Evolutionary conservation across 1,140 invertebrate genomes (phyloP).

Genomic region (Eriocheir sinensis): DNA sequence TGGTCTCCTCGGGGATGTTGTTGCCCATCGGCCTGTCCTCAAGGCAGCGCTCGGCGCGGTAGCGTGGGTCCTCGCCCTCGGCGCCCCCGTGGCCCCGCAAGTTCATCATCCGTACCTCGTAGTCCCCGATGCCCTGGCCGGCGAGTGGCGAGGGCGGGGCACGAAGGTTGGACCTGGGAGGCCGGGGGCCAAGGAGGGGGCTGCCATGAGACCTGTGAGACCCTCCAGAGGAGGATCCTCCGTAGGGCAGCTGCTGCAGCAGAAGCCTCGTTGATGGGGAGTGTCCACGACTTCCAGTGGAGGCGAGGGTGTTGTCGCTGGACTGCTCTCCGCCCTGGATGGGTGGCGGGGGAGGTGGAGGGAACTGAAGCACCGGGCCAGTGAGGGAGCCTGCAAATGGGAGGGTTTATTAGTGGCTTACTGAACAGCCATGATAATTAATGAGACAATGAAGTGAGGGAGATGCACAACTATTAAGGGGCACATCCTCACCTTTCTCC

Average conservation of each 20-base stretch:
- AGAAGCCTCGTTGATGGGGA: slow-evolving; percentile 58
- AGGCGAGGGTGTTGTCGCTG: slow-evolving; percentile 77
- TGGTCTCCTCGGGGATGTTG: slow-evolving; percentile 66
- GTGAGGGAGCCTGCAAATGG: slow-evolving; percentile 62
- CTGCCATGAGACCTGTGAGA: slow-evolving; percentile 72
- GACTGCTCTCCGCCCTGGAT: slow-evolving; percentile 63
- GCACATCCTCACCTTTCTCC: slow-evolving; percentile 75
- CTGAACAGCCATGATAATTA: neutral
- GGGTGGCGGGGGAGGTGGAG: slow-evolving; percentile 73
- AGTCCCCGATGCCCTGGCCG: slow-evolving; percentile 53
- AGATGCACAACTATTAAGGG: neutral
- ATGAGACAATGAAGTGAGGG: too few species aligned
- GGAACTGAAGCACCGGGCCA: slow-evolving; percentile 77
- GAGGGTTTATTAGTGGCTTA: neutral
- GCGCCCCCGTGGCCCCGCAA: neutral
- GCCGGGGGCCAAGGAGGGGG: slow-evolving; percentile 66
- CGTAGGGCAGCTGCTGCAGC: slow-evolving; percentile 70
- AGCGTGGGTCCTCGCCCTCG: slow-evolving; percentile 45
- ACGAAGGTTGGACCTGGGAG: slow-evolving; percentile 58
- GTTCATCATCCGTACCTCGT: slow-evolving; percentile 67
- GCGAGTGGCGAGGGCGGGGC: slow-evolving; percentile 65
- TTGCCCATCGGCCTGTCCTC: slow-evolving; percentile 29
- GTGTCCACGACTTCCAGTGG: slow-evolving; percentile 75
- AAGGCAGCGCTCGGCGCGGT: neutral
- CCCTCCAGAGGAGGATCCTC: slow-evolving; percentile 70